A percentile compares a stretch with the other conserved stretches of the same genome.
Conservation (phyloP, 2,888 invertebrate genomes). For the Adelognathus sp. region DNA sequence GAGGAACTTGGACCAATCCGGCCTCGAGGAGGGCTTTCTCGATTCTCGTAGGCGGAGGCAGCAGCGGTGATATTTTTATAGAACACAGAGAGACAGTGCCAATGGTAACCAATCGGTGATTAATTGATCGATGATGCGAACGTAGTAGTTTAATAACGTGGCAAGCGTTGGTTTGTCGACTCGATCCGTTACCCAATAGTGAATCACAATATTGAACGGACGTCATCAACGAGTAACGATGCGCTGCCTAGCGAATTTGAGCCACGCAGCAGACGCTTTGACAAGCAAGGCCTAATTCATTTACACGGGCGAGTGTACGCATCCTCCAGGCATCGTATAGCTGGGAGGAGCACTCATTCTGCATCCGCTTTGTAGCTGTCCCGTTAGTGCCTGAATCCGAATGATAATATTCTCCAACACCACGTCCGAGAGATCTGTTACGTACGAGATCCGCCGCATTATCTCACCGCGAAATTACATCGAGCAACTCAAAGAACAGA, state of each 20-base stretch:
- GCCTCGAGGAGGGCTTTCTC: too few relatives aligned
- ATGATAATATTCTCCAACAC: conserved; percentile 8
- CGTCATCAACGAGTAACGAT: neutral
- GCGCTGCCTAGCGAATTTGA: neutral
- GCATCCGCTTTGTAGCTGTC: neutral
- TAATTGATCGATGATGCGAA: too few relatives aligned
- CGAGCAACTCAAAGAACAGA: neutral
- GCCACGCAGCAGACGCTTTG: neutral
- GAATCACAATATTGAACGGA: too few relatives aligned
- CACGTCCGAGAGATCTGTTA: neutral
- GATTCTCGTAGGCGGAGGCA: too few relatives aligned
- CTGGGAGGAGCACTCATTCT: neutral
- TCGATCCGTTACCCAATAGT: too few relatives aligned
- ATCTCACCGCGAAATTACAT: neutral
- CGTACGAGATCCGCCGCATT: neutral
- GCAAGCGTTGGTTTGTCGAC: too few relatives aligned
- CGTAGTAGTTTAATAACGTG: too few relatives aligned
- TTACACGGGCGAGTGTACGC: neutral
- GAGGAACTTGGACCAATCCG: too few relatives aligned
- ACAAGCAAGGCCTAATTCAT: neutral
- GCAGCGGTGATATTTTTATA: too few relatives aligned
- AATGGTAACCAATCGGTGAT: too few relatives aligned
- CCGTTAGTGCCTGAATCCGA: neutral
- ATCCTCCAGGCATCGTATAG: neutral
- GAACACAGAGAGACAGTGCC: too few relatives aligned